phyloP scores from a whole-genome alignment of 2,113 vertebrate genomes.

The Probosciger aterrimus region DNA sequence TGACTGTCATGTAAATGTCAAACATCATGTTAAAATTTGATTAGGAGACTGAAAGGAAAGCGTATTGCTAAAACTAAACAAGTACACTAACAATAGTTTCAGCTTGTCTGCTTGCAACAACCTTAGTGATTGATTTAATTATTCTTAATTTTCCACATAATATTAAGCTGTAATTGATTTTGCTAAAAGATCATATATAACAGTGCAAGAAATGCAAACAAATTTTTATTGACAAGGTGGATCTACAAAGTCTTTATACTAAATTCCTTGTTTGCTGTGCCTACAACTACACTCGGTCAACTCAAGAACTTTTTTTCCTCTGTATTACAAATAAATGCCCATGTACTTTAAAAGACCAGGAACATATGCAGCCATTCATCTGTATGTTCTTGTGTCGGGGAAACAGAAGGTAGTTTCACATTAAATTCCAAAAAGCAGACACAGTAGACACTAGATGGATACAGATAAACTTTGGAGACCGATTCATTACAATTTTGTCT shows the following conservation, averaged over 20 bases:
- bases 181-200: not conserved
- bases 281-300: not conserved
- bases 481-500: not conserved
- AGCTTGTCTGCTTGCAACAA: not conserved
- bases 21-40: conserved; percentile 22
- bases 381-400: fast-evolving
- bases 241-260: not conserved
- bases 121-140: not conserved
- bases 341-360: fast-evolving
- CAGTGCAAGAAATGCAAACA: not conserved
- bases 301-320: not conserved
- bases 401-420: not conserved
- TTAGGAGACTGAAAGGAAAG: not conserved
- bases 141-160: not conserved
- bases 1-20: conserved; percentile 59
- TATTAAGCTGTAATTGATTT: not conserved
- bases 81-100: not conserved
- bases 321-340: not conserved
- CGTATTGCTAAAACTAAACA: not conserved
- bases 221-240: not conserved
- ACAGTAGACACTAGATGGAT: not conserved
- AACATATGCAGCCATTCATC: fast-evolving
- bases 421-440: not conserved
- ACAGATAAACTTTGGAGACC: not conserved
- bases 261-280: not conserved